These are phyloP conservation scores for Gasterosteus aculeatus DNA, from an alignment of 2,113 vertebrate genomes.

Conservation along the genomic window DNA sequence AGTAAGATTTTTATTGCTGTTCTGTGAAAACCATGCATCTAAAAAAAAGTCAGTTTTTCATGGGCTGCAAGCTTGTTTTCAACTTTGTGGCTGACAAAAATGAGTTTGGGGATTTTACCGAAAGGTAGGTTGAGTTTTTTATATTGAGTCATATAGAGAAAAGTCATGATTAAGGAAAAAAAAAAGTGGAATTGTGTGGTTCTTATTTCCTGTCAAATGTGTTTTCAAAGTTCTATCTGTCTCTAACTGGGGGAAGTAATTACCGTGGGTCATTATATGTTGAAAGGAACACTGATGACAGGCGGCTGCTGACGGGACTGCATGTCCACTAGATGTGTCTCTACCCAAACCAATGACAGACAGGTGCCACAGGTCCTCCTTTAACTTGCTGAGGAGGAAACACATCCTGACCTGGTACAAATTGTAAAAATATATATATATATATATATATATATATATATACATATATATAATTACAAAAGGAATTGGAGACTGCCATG, in stretches of 20 bases:
- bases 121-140: neutral
- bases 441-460: neutral
- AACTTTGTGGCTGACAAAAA: neutral
- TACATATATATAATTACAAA: neutral
- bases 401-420: slow-evolving; percentile 6
- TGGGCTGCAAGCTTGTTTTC: neutral
- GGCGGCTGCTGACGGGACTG: slow-evolving; percentile 28
- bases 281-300: slow-evolving; percentile 41
- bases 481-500: slow-evolving; percentile 14
- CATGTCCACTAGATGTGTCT: slow-evolving; percentile 46
- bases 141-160: neutral
- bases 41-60: neutral
- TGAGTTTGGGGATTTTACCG: neutral
- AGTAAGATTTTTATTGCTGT: neutral
- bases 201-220: slow-evolving; percentile 24
- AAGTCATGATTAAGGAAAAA: neutral
- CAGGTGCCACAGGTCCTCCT: slow-evolving; percentile 27
- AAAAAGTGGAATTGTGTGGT: neutral
- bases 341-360: slow-evolving; percentile 35
- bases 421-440: neutral
- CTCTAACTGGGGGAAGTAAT: slow-evolving; percentile 56
- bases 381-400: slow-evolving; percentile 17
- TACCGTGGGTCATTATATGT: slow-evolving; percentile 38
- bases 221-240: slow-evolving; percentile 15
- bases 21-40: slow-evolving; percentile 1